Evolutionary conservation across 23 tunicate species (phyloP).

Genomic region (Halocynthia roretzi): DNA sequence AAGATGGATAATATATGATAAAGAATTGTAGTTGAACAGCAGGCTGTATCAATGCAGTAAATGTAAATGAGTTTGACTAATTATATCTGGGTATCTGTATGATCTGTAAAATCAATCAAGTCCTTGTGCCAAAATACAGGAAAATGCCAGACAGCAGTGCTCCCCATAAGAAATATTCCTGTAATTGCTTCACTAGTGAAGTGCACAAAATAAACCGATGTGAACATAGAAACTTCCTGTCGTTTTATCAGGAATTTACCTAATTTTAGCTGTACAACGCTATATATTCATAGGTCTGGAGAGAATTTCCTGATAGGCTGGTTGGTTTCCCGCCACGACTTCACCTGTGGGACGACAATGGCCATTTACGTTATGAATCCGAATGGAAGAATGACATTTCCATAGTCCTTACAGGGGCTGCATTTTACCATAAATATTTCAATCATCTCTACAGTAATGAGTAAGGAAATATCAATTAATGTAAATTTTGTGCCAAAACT

Average conservation of each 20-base stretch:
- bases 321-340: constrained; percentile 93
- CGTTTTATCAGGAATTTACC: neutral
- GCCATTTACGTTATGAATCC: constrained; percentile 60
- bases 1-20: neutral
- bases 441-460: constrained; percentile 70
- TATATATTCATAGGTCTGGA: constrained; percentile 44
- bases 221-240: too few species aligned
- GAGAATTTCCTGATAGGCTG: constrained; percentile 87
- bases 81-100: too few species aligned
- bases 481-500: too few species aligned
- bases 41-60: too few species aligned
- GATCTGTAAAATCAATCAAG: too few species aligned
- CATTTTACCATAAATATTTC: constrained; percentile 94
- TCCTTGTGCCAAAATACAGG: too few species aligned
- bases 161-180: too few species aligned
- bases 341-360: constrained; percentile 67
- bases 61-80: too few species aligned
- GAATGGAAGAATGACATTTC: constrained; percentile 92
- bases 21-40: too few species aligned
- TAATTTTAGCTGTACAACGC: neutral
- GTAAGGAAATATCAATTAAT: constrained; percentile 9
- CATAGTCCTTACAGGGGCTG: constrained; percentile 92
- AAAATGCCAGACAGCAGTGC: too few species aligned
- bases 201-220: too few species aligned
- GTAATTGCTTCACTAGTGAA: too few species aligned